Base-by-base conservation (phyloP, 1,140 invertebrate genomes). In the Zophobas atratus region DNA sequence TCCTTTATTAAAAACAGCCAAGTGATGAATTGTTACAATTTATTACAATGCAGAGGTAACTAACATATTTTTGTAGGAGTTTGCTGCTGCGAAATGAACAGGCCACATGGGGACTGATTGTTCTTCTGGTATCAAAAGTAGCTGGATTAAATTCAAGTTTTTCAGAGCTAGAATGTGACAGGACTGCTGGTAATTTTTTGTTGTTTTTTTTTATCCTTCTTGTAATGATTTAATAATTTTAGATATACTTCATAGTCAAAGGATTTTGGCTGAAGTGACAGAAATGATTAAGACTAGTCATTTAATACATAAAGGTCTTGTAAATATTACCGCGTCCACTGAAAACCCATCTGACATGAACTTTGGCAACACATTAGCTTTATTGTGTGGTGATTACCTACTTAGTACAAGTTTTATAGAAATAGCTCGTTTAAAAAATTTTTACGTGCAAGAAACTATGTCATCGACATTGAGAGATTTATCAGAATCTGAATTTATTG, bases 261-360 rank as follows among this genome's bases (percentile, higher is more conserved):
- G 95, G 79, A 93, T 93, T 20, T 88, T 99, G 56, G 97, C 97
- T 0, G 96, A 99, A 89, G 94, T 99, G 8, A 96, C 96, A 0
- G 98, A 99, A 90, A 99, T 99, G 97, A 98, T 99, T 77, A 92
- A 98, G 71, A 98, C 96, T 6, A 97, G 97, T 72, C 95, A 98
- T 87, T 88, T 99, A 51, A 94, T 99, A 32, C 98, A 99, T 86
- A 97, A 97, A 87, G 94, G 94, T 81, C 49, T 87, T 46, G 51
- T 85, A 51, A 86, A 84, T 73, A 77, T 85, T 35, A 51, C 82
- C 8, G 34, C 74, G 5, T 73, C 81, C 20, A 83, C 84, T 63
- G 88, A 91, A 77, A 85, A 88, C 35, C 86, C 91, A 8, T 88
- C 91, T 70, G 94, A 97, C 85, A 93, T 98, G 92, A 92, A 93